Evolutionary conservation across 2,797 vertebrate species (phyloP), one percentile per base, ranked within the genome.

Genomic region (Rhinatrema bivittatum): DNA sequence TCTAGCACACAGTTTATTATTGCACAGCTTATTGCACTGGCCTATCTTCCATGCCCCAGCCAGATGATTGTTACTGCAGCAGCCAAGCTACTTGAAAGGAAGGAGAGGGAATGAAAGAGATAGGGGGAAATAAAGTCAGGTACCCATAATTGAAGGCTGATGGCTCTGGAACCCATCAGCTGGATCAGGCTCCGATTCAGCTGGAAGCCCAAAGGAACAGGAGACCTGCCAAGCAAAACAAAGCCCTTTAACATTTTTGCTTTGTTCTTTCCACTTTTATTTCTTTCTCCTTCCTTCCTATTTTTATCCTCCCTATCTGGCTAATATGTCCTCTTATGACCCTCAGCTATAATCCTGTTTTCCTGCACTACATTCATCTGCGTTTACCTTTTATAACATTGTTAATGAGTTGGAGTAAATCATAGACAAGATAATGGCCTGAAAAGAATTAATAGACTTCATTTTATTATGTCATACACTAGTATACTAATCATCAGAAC

Each of bases 321-420:
- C 23, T 55, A 72, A 60, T 62, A 57, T 41, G 60, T 57, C 67
- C 43, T 30, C 56, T 44, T 37, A 20, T 60, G 59, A 72, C 44
- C 44, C 51, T 57, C 45, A 60, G 46, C 21, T 26, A 44, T 57
- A 66, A 70, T 51, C 39, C 27, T 53, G n/a, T 42, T 62, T 53
- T 54, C 42, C 50, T 59, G 46, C 60, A 60, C 54, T 43, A 68
- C 16, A 1, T 66, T 71, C 58, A 68, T 67, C 52, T 58, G 57
- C 43, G 55, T 62, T 47, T 26, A 44, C 60, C 41, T 77, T 74
- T 79, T 72, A 72, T 63, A 69, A 58, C 62, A 55, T 37, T 67
- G 62, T 65, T 82, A 81, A 79, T 73, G 60, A 80, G 75, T 74
- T 72, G 46, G 51, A 77, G 53, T 75, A 84, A 79, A 84, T 84